Evolutionary conservation across 2,888 invertebrate genomes (phyloP).

Genomic region (Heteromyza rotundicornis): DNA sequence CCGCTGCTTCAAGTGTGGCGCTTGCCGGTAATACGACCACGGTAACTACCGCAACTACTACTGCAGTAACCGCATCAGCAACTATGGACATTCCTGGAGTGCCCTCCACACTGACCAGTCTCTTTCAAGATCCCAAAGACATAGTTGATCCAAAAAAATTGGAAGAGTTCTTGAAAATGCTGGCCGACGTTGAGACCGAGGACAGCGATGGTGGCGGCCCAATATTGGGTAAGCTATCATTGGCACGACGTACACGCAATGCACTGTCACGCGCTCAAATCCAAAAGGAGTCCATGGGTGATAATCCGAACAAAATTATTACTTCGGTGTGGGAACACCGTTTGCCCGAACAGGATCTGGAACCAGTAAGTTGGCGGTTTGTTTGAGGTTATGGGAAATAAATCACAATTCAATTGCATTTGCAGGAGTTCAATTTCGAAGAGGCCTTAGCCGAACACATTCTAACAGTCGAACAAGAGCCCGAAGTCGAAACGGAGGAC

Average conservation of each 20-base stretch:
- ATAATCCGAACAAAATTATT: constrained; percentile 33
- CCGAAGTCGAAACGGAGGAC: constrained; percentile 55
- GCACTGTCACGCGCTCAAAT: constrained; percentile 62
- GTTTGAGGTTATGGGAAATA: too few relatives aligned
- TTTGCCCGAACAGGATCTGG: constrained; percentile 34
- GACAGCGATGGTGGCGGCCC: constrained; percentile 65
- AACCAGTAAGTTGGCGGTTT: constrained; percentile 37
- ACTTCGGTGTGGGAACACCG: constrained; percentile 49
- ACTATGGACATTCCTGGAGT: constrained; percentile 35
- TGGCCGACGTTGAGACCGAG: constrained; percentile 61
- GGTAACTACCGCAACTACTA: not conserved
- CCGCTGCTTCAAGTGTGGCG: constrained; percentile 4
- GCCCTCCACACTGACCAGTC: constrained; percentile 39
- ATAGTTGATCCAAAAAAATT: constrained; percentile 60
- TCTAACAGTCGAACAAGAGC: constrained; percentile 52
- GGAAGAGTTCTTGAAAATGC: constrained; percentile 58
- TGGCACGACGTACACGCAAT: constrained; percentile 72
- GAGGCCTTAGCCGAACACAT: constrained; percentile 50
- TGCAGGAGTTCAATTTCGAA: constrained; percentile 50
- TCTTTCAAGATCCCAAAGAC: constrained; percentile 61
- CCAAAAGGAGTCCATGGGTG: constrained; percentile 37
- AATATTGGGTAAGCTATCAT: constrained; percentile 71
- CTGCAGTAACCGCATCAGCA: constrained; percentile 5
- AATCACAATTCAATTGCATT: not conserved
- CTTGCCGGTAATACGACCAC: constrained; percentile 9